Conservation (phyloP, 1,140 invertebrate species). For the Hypothenemus hampei region DNA sequence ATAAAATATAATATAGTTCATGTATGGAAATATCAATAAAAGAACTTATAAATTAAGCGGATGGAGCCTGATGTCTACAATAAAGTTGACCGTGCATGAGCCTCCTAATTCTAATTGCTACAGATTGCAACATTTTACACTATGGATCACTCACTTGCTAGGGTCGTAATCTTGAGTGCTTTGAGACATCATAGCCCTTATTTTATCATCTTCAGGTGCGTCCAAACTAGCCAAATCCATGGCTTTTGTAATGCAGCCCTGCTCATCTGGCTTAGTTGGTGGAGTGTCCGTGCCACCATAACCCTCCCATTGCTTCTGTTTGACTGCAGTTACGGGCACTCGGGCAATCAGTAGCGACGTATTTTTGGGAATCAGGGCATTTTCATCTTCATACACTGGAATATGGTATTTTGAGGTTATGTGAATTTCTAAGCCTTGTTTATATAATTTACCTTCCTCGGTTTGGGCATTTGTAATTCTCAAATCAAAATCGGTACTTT, state of each 20-base stretch:
- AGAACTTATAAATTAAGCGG: no score
- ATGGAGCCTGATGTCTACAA: no score
- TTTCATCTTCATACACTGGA: constrained; percentile 87
- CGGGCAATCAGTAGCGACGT: constrained; percentile 93
- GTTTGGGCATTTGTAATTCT: constrained; percentile 97
- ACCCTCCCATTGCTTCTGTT: constrained; percentile 65
- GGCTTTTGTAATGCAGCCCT: constrained; percentile 49
- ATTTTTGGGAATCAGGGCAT: constrained; percentile 90
- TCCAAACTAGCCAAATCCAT: constrained; percentile 86
- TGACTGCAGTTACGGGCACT: constrained; percentile 74
- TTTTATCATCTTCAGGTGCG: constrained; percentile 94
- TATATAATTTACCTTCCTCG: constrained; percentile 74
- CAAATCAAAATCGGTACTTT: constrained; percentile 91
- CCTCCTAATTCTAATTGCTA: no score
- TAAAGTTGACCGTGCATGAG: no score
- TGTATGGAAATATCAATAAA: no score
- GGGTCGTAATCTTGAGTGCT: constrained; percentile 95
- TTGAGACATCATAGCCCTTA: constrained; percentile 94
- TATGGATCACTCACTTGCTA: constrained; percentile 80
- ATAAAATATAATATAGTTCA: constrained; percentile 2
- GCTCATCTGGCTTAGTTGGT: constrained; percentile 52
- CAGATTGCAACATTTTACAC: no score
- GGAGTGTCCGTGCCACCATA: constrained; percentile 44
- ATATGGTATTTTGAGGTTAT: constrained; percentile 32
- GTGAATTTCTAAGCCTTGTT: neutral